Evolutionary conservation across 2,797 vertebrate species (phyloP).

Genomic region (Synanceia verrucosa): DNA sequence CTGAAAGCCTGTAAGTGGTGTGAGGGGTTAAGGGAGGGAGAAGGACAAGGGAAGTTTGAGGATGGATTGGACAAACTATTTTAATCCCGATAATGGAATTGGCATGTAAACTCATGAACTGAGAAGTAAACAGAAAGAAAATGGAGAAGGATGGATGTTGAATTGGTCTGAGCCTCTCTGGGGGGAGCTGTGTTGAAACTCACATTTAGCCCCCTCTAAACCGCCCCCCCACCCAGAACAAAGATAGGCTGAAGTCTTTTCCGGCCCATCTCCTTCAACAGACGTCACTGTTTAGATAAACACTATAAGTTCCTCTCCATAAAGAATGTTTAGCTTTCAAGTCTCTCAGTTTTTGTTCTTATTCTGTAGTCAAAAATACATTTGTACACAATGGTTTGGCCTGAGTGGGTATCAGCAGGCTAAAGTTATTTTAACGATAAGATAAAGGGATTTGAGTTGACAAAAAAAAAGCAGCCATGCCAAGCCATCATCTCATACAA

Average conservation of each 20-base stretch:
- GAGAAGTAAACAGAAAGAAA: slow-evolving; percentile 80
- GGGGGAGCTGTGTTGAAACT: slow-evolving; percentile 73
- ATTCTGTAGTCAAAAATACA: slow-evolving; percentile 1
- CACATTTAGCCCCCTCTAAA: slow-evolving; percentile 49
- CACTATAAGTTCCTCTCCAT: slow-evolving; percentile 46
- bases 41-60: slow-evolving; percentile 67
- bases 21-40: slow-evolving; percentile 63
- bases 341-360: slow-evolving; percentile 9
- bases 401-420: background rate
- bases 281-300: slow-evolving; percentile 71
- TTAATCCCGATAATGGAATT: slow-evolving; percentile 86
- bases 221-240: slow-evolving; percentile 40
- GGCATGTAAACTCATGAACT: slow-evolving; percentile 82
- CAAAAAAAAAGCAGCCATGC: slow-evolving; percentile 37
- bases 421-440: slow-evolving; percentile 38
- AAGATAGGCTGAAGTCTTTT: slow-evolving; percentile 66
- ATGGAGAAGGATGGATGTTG: slow-evolving; percentile 73
- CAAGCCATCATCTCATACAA: slow-evolving; percentile 43
- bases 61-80: slow-evolving; percentile 81
- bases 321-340: slow-evolving; percentile 50
- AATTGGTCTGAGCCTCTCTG: slow-evolving; percentile 65
- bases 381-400: slow-evolving; percentile 1
- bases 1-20: slow-evolving; percentile 76
- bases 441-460: slow-evolving; percentile 20
- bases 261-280: slow-evolving; percentile 57